Percentiles rank a stretch among this genome's conserved stretches.
Evolutionary conservation across 2,888 invertebrate genomes (phyloP).

Genomic region (Parasteatoda lunata): DNA sequence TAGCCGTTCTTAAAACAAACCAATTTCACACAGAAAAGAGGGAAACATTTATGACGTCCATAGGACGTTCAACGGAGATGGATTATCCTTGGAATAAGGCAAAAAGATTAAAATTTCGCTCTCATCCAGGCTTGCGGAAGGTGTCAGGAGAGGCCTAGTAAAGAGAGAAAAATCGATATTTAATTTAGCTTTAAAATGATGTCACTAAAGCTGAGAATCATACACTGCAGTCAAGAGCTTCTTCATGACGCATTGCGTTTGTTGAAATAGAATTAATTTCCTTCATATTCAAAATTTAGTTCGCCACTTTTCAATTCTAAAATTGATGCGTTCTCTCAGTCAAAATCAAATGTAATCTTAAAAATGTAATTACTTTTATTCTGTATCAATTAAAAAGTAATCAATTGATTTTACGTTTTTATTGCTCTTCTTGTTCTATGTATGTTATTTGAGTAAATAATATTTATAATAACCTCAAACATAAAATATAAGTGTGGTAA

Average conservation of each 20-base stretch:
- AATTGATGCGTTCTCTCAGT: too few relatives aligned
- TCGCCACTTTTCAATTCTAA: too few relatives aligned
- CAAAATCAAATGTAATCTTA: too few relatives aligned
- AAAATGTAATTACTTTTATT: too few relatives aligned
- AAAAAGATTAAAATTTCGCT: background rate
- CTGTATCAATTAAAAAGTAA: too few relatives aligned
- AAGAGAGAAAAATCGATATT: conserved; percentile 51
- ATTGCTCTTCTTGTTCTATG: too few relatives aligned
- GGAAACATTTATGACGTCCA: background rate
- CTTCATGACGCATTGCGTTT: conserved; percentile 21
- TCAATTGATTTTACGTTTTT: too few relatives aligned
- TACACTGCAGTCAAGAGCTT: conserved; percentile 1
- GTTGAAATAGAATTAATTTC: conserved; percentile 15
- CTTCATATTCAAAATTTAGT: too few relatives aligned
- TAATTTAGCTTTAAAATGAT: conserved; percentile 62
- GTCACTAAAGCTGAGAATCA: conserved; percentile 40
- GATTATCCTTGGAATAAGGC: conserved; percentile 8
- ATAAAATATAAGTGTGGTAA: too few relatives aligned
- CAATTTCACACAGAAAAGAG: background rate
- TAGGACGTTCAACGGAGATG: conserved; percentile 5
- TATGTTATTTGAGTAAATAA: too few relatives aligned
- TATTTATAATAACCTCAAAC: too few relatives aligned
- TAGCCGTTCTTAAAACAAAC: background rate
- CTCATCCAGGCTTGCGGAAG: conserved; percentile 11
- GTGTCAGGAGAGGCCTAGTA: background rate